These are phyloP conservation scores for Xestia c-nigrum DNA, from an alignment of 2,888 invertebrate species.

Conservation along the genomic window DNA sequence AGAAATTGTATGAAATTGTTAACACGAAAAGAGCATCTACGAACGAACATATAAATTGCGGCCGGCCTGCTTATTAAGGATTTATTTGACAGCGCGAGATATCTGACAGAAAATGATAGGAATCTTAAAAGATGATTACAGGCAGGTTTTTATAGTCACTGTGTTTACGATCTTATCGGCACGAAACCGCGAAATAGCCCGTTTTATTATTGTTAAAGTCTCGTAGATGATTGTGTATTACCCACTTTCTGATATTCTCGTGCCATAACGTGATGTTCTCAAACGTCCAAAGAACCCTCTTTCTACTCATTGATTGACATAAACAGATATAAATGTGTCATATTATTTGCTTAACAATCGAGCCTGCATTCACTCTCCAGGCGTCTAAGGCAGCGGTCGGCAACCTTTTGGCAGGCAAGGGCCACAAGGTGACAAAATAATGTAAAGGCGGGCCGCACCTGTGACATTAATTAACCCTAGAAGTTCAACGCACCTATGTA, in stretches of 20 bases:
- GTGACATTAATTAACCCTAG: too few relatives aligned
- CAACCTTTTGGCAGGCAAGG: too few relatives aligned
- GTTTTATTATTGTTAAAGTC: constrained; percentile 22
- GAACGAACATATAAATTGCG: constrained; percentile 49
- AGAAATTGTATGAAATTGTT: constrained; percentile 62
- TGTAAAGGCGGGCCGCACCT: too few relatives aligned
- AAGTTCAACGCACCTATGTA: too few relatives aligned
- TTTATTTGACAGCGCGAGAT: constrained; percentile 58
- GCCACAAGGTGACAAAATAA: too few relatives aligned
- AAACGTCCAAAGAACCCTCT: background rate
- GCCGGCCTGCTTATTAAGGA: constrained; percentile 39
- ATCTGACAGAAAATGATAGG: constrained; percentile 41
- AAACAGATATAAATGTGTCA: constrained; percentile 20
- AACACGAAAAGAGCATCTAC: constrained; percentile 53
- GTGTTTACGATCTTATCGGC: constrained; percentile 38
- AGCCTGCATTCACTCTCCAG: constrained; percentile 5
- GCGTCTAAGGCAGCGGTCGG: too few relatives aligned
- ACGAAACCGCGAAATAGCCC: constrained; percentile 25
- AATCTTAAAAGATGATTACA: constrained; percentile 32
- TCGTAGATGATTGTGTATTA: constrained; percentile 23
- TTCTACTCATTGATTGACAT: constrained; percentile 16
- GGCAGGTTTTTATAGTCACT: constrained; percentile 27
- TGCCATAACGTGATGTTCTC: background rate
- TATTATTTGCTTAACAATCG: constrained; percentile 18
- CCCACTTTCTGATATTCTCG: constrained; percentile 21